A percentile compares a stretch with the other conserved stretches of the same genome.
Evolutionary conservation across 2,113 vertebrate species (phyloP).

Genomic region (Phasianus colchicus): DNA sequence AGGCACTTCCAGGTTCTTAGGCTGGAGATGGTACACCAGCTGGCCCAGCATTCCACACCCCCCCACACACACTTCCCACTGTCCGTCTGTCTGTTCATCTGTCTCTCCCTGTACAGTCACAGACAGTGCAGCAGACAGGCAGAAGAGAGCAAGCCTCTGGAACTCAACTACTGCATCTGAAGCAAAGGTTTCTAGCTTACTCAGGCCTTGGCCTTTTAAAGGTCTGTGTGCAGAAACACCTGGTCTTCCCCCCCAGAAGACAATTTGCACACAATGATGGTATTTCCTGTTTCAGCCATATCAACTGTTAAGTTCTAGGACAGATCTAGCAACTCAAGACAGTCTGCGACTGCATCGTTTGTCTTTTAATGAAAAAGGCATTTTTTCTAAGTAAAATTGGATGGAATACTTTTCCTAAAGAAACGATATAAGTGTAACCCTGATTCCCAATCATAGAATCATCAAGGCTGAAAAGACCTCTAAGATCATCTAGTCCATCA

Average conservation of each 20-base stretch:
- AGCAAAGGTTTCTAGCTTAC: not conserved
- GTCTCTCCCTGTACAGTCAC: not conserved
- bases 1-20: not conserved
- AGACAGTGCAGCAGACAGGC: not conserved
- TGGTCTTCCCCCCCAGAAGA: not conserved
- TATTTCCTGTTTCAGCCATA: not conserved
- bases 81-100: not conserved
- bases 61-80: not conserved
- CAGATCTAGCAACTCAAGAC: accelerated
- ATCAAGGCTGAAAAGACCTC: no score
- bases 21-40: not conserved
- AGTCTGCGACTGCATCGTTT: accelerated
- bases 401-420: not conserved
- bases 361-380: no score
- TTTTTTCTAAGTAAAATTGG: not conserved
- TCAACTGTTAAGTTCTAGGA: not conserved
- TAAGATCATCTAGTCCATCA: no score
- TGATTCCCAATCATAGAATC: not conserved
- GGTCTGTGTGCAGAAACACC: not conserved
- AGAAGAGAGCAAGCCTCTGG: not conserved
- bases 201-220: no score
- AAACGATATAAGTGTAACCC: not conserved
- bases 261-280: no score
- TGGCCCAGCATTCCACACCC: not conserved
- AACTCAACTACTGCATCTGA: not conserved